Base-by-base conservation (phyloP, 2,888 invertebrate species). In the Chrysodeixis includens region DNA sequence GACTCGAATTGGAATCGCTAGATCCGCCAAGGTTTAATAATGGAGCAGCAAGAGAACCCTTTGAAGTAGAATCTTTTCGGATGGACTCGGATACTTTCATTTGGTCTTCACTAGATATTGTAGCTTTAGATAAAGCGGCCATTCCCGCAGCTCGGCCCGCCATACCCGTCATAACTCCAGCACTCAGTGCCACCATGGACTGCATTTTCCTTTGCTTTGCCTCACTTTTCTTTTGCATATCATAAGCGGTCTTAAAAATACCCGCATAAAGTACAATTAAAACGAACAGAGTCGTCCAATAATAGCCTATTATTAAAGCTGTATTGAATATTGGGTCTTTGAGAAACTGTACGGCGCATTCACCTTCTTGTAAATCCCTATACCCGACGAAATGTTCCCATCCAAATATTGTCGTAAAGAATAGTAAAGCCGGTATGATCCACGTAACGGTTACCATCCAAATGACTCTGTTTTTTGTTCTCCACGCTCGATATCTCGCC, bases 321-420 rank as follows among this genome's bases (percentile, higher is more conserved):
- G 99, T 99, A 90, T 99, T 99, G 91, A 99, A 99, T 61, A 99
- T 97, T 0, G 99, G 99, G 91, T 99, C 99, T 90, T 99, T 99
- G 70, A 99, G 96, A 93, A 99, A 99, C 92, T 99, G 99, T 16
- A 99, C 99, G 64, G 98, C 98, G 88, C 99, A 99, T 91, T 98
- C 97, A 1, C 98, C 98, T 14, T 98, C 98, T 81, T 96, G 94
- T 60, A 99, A 95, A 82, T 99, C 98, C 69, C 99, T 96, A 86
- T 97, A 98, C 20, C 99, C 99, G 54, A 99, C 98, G 87, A 99
- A 99, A 90, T 99, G 99, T 88, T 99, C 99, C 99, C 99, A 99
- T 52, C 99, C 99, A 87, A 99, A 99, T 79, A 99, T 99, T 73
- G 99, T 99, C 77, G 99, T 98, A 92, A 99, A 99, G 93, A 99